These are phyloP conservation scores for Crotophaga sulcirostris DNA, from an alignment of 2,113 vertebrate genomes.

Conservation along the genomic window DNA sequence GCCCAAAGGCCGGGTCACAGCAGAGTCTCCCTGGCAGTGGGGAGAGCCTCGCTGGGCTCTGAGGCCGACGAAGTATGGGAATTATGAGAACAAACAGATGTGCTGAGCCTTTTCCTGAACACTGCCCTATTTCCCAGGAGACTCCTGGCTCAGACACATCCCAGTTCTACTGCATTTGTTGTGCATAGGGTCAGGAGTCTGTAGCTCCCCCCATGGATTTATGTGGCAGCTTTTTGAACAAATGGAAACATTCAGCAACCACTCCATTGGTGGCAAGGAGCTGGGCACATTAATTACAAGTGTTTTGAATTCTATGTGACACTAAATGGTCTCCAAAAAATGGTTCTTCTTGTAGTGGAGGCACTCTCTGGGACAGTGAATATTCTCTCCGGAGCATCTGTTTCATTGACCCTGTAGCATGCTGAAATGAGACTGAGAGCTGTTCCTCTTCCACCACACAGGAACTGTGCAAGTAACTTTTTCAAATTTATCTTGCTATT, in stretches of 20 bases:
- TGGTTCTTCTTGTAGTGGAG: background rate
- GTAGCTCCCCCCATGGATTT: background rate
- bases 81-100: background rate
- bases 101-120: background rate
- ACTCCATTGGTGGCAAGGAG: background rate
- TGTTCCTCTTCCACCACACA: background rate
- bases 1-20: no score
- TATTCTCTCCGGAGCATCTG: background rate
- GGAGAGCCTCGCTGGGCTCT: background rate
- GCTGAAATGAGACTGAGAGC: background rate
- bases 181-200: background rate
- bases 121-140: background rate
- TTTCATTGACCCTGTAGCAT: background rate
- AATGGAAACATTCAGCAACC: background rate
- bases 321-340: background rate
- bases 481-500: background rate
- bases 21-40: no score
- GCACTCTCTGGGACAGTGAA: background rate
- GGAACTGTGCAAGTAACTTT: background rate
- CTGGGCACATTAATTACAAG: background rate
- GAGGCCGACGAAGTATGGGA: background rate
- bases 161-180: background rate
- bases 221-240: background rate
- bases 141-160: background rate
- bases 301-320: background rate